Base-by-base conservation (phyloP, 2,888 invertebrate species). In the Heliconius charithonia region DNA sequence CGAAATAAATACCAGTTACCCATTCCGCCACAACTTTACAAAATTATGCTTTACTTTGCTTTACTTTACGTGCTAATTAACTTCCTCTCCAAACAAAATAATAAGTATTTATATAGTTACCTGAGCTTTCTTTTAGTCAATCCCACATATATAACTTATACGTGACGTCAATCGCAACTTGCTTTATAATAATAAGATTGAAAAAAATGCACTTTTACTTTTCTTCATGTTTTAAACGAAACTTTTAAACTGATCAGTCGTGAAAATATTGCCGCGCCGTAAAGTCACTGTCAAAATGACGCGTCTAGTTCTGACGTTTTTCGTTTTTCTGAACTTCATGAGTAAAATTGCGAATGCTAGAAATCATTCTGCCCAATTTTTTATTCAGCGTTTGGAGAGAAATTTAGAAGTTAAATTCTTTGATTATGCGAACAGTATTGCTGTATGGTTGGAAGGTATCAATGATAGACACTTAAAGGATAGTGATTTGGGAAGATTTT, bases 391-490 rank as follows among this genome's bases (percentile, higher is more conserved):
- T 13, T 80, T 92, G 9, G 89, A 90, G 80, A 83, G 85, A 37
- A 89, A 84, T 22, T 82, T 92, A 37, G 87, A 89, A 77, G 79
- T 82, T 56, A 90, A 86, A 82, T 82, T 92, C 0, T 83, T 85
- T 65, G 88, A 90, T 75, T 88, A 83, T 78, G 81, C 85, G 0
- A 82, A 83, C 71, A 83, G 77, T 81, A 78, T 89, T 0, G 85
- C 89, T 0, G 83, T 83, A 72, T 87, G 85, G 85, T 81, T 94
- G 32, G 91, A 91, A 70, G 82, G 85, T 41, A 89, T 91, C n/a
- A 93, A 94, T 80, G 93, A 94, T 85, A 82, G 82, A 27, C 85
- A 90, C 84, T 83, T 93, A 45, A 89, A 91, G 0, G 84, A 83
- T 0, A 91, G 90, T 85, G 88, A 87, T 2, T 79, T 92, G 25